A percentile compares a stretch with the other conserved stretches of the same genome.
phyloP scores from a whole-genome alignment of 2,888 invertebrate genomes.

The Limulus polyphemus region DNA sequence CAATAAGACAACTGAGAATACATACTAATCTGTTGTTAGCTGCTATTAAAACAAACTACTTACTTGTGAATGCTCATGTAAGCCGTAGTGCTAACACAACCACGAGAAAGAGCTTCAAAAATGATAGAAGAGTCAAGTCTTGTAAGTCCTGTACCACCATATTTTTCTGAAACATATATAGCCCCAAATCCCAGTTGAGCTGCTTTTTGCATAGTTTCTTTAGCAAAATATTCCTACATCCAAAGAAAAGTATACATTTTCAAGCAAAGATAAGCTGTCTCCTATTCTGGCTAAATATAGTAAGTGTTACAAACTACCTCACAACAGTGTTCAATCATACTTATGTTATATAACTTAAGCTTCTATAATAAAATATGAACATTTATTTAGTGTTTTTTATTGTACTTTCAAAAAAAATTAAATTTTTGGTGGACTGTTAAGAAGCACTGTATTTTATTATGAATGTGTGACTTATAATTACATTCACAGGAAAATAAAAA shows the following conservation, averaged over 20 bases:
- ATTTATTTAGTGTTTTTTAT: too few relatives aligned
- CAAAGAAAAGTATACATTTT: conserved; percentile 3
- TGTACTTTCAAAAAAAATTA: background rate
- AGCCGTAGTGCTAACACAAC: conserved; percentile 46
- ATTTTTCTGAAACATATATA: conserved; percentile 42
- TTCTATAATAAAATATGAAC: too few relatives aligned
- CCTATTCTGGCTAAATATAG: too few relatives aligned
- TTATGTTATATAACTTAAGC: too few relatives aligned
- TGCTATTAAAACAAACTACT: conserved; percentile 9
- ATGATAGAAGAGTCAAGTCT: conserved; percentile 44
- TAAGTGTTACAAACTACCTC: too few relatives aligned
- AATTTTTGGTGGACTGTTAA: background rate
- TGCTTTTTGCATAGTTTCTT: conserved; percentile 41
- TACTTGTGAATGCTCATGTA: conserved; percentile 48
- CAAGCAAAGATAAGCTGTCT: conserved; percentile 4
- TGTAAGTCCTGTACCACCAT: conserved; percentile 43
- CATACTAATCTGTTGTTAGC: too few relatives aligned
- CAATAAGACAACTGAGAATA: too few relatives aligned
- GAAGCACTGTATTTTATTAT: background rate
- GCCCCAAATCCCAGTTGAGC: conserved; percentile 46
- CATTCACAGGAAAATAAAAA: too few relatives aligned
- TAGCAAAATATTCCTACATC: conserved; percentile 41
- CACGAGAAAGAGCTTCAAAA: conserved; percentile 46
- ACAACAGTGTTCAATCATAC: too few relatives aligned
- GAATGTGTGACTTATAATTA: background rate